phyloP scores from a whole-genome alignment of 2,888 invertebrate genomes.

The Machimus rusticus region DNA sequence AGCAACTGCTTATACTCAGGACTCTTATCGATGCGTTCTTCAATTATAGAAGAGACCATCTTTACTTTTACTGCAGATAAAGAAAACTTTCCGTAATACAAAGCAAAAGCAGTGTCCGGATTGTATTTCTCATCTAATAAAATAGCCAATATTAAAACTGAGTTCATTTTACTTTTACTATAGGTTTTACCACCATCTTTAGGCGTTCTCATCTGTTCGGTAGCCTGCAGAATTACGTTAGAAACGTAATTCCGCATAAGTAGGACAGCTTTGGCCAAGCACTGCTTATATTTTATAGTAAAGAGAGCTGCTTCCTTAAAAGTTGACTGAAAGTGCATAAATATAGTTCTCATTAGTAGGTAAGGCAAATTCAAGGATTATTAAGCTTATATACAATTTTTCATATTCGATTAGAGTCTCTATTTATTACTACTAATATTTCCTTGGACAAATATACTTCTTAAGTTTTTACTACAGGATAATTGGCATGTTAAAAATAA shows the following conservation, averaged over 20 bases:
- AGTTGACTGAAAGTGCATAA: conserved; percentile 67
- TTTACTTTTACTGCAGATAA: conserved; percentile 87
- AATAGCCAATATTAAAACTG: neutral
- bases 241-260: conserved; percentile 82
- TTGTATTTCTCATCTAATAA: conserved; percentile 53
- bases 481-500: too few species aligned
- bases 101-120: conserved; percentile 78
- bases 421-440: too few species aligned
- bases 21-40: conserved; percentile 75
- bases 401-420: too few species aligned
- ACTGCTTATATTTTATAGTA: conserved; percentile 83
- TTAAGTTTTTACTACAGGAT: too few species aligned
- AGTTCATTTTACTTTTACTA: neutral
- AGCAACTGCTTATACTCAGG: conserved; percentile 78
- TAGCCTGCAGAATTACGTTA: conserved; percentile 78
- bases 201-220: conserved; percentile 73
- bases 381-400: too few species aligned
- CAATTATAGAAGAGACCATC: conserved; percentile 82
- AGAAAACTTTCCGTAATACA: conserved; percentile 95
- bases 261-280: conserved; percentile 80
- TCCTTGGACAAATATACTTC: too few species aligned
- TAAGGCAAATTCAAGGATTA: too few species aligned
- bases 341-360: neutral
- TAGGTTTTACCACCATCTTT: conserved; percentile 47
- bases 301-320: conserved; percentile 88